These are phyloP conservation scores for Deilephila elpenor DNA, from an alignment of 2,888 invertebrate genomes.

Conservation along the genomic window DNA sequence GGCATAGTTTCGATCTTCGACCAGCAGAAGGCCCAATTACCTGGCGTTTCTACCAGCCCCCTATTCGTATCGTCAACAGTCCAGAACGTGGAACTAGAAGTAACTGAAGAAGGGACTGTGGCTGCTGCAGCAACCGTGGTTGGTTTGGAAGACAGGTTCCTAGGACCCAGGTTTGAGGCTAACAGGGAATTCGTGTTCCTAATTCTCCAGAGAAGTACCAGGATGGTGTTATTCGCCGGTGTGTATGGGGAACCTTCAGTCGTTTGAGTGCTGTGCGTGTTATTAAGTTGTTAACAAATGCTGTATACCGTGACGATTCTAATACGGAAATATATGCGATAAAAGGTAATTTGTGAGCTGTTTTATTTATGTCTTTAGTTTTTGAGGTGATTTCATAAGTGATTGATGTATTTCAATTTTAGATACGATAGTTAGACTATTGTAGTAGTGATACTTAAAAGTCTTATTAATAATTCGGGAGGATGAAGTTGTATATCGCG, in stretches of 20 bases:
- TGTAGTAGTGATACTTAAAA: too few relatives aligned
- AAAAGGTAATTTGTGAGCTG: constrained; percentile 13
- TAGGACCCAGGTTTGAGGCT: constrained; percentile 84
- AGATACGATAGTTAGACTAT: too few relatives aligned
- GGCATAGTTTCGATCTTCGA: constrained; percentile 88
- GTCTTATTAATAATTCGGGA: too few relatives aligned
- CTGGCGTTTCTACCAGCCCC: constrained; percentile 84
- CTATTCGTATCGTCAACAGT: constrained; percentile 85
- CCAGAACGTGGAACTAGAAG: constrained; percentile 89
- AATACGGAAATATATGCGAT: constrained; percentile 18
- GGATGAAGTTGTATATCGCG: too few relatives aligned
- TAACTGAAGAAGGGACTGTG: constrained; percentile 90
- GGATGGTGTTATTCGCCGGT: constrained; percentile 87
- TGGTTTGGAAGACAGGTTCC: constrained; percentile 73
- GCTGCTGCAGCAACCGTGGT: constrained; percentile 86
- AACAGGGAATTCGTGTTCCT: constrained; percentile 88
- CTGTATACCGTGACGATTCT: constrained; percentile 17
- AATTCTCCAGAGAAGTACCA: constrained; percentile 85
- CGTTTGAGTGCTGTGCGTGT: constrained; percentile 33
- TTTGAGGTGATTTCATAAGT: not conserved
- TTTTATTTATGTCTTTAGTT: constrained; percentile 10
- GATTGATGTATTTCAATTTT: not conserved
- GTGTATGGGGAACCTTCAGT: constrained; percentile 69
- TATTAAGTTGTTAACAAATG: constrained; percentile 10
- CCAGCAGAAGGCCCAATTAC: constrained; percentile 80